A percentile compares a stretch with the other conserved stretches of the same genome.
Evolutionary conservation across 2,888 invertebrate genomes (phyloP).

Genomic region (Brachylomia viminalis): DNA sequence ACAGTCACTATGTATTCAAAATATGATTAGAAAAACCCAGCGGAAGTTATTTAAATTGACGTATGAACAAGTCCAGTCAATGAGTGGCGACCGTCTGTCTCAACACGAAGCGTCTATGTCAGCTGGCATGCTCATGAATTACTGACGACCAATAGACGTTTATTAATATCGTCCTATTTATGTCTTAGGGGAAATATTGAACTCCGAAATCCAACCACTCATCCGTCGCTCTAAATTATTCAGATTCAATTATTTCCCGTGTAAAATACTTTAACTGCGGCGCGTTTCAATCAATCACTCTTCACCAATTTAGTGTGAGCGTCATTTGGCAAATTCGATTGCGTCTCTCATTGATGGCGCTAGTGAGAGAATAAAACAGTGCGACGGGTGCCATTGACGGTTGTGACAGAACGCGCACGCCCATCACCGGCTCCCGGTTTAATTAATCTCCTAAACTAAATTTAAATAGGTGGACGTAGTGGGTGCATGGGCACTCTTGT

Average conservation of each 20-base stretch:
- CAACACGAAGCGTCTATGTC: slow-evolving; percentile 48
- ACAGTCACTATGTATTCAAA: slow-evolving; percentile 18
- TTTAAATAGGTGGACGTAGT: slow-evolving; percentile 82
- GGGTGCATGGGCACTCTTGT: slow-evolving; percentile 72
- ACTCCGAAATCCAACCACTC: slow-evolving; percentile 52
- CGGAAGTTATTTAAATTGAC: slow-evolving; percentile 49
- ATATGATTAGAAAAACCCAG: slow-evolving; percentile 29
- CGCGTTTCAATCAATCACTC: slow-evolving; percentile 87
- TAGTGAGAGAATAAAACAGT: slow-evolving; percentile 85
- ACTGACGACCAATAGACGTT: slow-evolving; percentile 54
- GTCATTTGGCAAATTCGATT: slow-evolving; percentile 89
- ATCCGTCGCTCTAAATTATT: slow-evolving; percentile 77
- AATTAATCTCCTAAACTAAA: slow-evolving; percentile 88
- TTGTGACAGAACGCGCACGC: slow-evolving; percentile 81
- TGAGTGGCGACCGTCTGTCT: slow-evolving; percentile 51
- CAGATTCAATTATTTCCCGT: slow-evolving; percentile 82
- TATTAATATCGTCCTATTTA: slow-evolving; percentile 62
- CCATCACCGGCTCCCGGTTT: slow-evolving; percentile 76
- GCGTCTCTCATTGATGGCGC: slow-evolving; percentile 82
- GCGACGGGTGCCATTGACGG: slow-evolving; percentile 85
- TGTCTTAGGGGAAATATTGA: slow-evolving; percentile 51
- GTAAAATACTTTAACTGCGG: slow-evolving; percentile 81
- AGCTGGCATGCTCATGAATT: slow-evolving; percentile 57
- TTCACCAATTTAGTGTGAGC: slow-evolving; percentile 86
- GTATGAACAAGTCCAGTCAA: slow-evolving; percentile 40